Evolutionary conservation across 2,797 vertebrate species (phyloP).

Genomic region (Acridotheres tristis): DNA sequence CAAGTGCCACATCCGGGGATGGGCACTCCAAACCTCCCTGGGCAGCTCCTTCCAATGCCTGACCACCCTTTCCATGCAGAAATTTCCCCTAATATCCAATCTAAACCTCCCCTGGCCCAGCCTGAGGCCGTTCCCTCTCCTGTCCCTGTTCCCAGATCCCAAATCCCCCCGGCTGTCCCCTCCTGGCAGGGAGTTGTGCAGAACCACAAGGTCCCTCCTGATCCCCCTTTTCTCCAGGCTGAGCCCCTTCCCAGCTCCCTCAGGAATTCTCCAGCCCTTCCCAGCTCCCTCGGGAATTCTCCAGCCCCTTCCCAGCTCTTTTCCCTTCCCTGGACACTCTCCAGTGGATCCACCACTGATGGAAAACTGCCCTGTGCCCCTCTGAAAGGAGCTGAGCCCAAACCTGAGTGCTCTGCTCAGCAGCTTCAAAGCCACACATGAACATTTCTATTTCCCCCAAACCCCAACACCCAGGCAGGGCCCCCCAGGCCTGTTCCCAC

Average conservation of each 20-base stretch:
- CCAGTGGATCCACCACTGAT: not conserved
- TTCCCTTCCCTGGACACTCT: not conserved
- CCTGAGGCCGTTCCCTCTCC: not conserved
- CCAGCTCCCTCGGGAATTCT: too few species aligned
- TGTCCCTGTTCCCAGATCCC: not conserved
- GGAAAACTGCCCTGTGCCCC: accelerated
- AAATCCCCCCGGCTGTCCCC: not conserved
- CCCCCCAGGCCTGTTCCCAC: not conserved
- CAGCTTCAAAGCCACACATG: too few species aligned
- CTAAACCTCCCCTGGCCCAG: too few species aligned
- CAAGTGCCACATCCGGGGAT: not conserved
- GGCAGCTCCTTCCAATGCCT: not conserved
- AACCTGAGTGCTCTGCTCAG: not conserved
- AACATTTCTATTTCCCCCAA: accelerated
- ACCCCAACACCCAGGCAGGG: not conserved
- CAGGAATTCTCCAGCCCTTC: not conserved
- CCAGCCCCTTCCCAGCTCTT: not conserved
- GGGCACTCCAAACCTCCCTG: not conserved
- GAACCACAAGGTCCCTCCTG: not conserved
- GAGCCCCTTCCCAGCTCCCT: not conserved
- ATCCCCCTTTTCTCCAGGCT: not conserved
- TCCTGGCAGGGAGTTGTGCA: not conserved
- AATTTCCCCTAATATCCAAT: not conserved
- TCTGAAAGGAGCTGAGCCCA: not conserved
- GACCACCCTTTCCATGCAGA: accelerated